A percentile compares a stretch with the other conserved stretches of the same genome.
These are phyloP conservation scores for Anthopleura xanthogrammica DNA, from an alignment of 92 coral and sea anemone genomes.

Conservation along the genomic window DNA sequence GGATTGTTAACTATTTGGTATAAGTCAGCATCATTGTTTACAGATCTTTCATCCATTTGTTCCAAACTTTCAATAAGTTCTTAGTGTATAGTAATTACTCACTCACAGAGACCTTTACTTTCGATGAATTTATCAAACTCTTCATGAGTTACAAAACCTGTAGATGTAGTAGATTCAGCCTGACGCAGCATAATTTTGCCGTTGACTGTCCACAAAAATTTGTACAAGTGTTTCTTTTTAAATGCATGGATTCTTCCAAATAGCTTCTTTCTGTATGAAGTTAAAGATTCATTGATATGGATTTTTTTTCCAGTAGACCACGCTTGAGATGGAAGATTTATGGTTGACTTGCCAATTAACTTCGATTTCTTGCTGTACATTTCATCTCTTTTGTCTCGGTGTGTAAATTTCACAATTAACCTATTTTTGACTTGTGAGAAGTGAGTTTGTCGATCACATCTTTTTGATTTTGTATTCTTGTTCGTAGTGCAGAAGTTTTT, in stretches of 20 bases:
- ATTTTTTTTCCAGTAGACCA: background rate
- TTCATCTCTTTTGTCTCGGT: background rate
- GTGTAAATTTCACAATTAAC: background rate
- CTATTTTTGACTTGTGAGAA: background rate
- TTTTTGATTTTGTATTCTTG: background rate
- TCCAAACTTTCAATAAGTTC: too few species aligned
- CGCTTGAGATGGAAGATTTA: background rate
- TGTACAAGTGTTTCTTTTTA: constrained; percentile 1
- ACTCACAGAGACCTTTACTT: too few species aligned
- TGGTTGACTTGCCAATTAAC: background rate
- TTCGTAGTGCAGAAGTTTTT: background rate
- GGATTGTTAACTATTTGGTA: constrained; percentile 14
- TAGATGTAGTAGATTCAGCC: background rate
- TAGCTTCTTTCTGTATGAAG: constrained; percentile 34
- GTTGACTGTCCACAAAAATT: constrained; percentile 9
- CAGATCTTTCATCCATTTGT: too few species aligned
- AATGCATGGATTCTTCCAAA: constrained; percentile 16
- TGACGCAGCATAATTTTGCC: constrained; percentile 9
- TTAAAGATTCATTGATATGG: constrained; percentile 30
- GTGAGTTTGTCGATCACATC: constrained; percentile 2
- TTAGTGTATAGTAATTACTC: too few species aligned
- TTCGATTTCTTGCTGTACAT: background rate
- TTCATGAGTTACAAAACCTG: too few species aligned
- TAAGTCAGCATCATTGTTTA: too few species aligned
- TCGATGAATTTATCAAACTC: too few species aligned